Conservation (phyloP, 1,140 invertebrate genomes). For the Tigriopus japonicus region DNA sequence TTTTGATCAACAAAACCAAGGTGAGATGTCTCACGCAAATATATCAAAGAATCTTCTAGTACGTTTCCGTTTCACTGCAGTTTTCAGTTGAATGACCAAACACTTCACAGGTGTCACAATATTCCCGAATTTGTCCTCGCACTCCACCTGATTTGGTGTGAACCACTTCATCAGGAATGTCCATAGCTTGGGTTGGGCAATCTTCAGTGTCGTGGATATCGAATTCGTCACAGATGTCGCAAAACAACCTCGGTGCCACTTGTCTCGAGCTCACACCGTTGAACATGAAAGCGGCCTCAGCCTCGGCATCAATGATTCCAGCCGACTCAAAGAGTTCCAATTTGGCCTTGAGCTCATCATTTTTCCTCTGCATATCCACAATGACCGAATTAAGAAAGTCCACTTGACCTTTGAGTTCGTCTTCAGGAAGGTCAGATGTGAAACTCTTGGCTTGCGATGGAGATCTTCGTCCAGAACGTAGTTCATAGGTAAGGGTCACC, state of each 20-base stretch:
- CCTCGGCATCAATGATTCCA: constrained; percentile 29
- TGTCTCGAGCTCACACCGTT: constrained; percentile 5
- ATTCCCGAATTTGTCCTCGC: constrained; percentile 42
- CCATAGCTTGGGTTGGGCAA: constrained; percentile 58
- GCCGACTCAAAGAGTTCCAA: constrained; percentile 58
- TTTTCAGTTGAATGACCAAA: constrained; percentile 18
- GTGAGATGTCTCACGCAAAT: no score
- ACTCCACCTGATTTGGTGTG: constrained; percentile 29
- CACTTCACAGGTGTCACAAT: constrained; percentile 77
- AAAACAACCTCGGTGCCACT: constrained; percentile 61
- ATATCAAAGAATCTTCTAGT: no score
- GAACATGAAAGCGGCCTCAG: constrained; percentile 5
- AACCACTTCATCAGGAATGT: constrained; percentile 21
- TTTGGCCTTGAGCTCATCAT: constrained; percentile 54
- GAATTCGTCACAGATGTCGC: constrained; percentile 93
- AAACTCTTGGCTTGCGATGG: not conserved
- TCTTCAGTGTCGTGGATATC: constrained; percentile 92
- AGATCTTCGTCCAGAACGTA: not conserved
- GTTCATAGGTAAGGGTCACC: not conserved
- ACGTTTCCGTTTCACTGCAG: constrained; percentile 17
- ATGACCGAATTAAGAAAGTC: constrained; percentile 89
- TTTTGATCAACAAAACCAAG: no score
- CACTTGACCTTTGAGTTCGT: constrained; percentile 51
- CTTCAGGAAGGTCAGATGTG: constrained; percentile 31
- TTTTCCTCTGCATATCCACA: constrained; percentile 81